Percentiles rank a stretch among this genome's conserved stretches.
Evolutionary conservation across 2,113 vertebrate genomes (phyloP).

Genomic region (Nanger granti): DNA sequence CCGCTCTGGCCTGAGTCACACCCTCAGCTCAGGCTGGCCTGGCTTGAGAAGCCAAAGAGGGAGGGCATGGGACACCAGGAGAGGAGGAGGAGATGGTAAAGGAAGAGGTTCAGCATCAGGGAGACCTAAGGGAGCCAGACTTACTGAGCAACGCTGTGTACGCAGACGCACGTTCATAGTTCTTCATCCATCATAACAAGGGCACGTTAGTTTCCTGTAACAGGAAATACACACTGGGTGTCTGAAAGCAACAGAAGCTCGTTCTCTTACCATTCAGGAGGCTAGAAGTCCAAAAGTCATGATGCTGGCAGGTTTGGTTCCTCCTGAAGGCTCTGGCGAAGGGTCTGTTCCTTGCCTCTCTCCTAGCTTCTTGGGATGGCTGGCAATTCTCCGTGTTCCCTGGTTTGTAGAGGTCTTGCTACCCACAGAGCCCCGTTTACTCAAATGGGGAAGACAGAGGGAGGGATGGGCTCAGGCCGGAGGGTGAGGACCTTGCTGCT

Average conservation of each 20-base stretch:
- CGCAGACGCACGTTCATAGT: neutral
- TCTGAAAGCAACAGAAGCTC: neutral
- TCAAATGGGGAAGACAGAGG: neutral
- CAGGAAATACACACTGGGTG: neutral
- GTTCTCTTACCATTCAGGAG: neutral
- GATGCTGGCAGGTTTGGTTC: neutral
- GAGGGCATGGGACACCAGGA: rapidly evolving
- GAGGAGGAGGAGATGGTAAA: neutral
- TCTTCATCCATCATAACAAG: rapidly evolving
- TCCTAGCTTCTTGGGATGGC: neutral
- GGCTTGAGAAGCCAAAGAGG: neutral
- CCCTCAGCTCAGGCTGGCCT: neutral
- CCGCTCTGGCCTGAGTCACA: neutral
- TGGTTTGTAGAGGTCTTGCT: rapidly evolving
- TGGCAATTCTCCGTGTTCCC: rapidly evolving
- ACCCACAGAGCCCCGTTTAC: neutral
- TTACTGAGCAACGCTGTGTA: neutral
- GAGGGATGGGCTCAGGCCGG: neutral
- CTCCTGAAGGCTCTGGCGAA: neutral
- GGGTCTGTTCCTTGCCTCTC: neutral
- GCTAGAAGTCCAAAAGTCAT: neutral
- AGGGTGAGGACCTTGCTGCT: neutral
- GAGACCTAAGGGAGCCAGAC: neutral
- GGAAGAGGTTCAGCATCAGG: neutral
- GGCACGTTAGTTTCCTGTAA: rapidly evolving